These are phyloP conservation scores for Eueides isabella DNA, from an alignment of 1,140 invertebrate species.

Conservation along the genomic window DNA sequence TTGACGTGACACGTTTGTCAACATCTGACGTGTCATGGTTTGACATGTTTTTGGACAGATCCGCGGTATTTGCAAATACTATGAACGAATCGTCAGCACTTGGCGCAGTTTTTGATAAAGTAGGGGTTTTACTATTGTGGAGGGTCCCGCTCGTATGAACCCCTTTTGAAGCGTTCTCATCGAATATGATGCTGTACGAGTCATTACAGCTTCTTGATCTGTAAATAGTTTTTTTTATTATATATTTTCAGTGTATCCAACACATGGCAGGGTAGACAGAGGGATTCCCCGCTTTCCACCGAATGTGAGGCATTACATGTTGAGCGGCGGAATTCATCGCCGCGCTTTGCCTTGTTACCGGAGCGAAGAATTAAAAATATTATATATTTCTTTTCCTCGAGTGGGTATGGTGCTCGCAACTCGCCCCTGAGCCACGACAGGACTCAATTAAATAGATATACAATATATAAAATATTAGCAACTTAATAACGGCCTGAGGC, in stretches of 20 bases:
- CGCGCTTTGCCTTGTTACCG: too few relatives aligned
- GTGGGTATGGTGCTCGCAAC: too few relatives aligned
- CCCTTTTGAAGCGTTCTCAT: conserved; percentile 55
- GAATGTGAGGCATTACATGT: too few relatives aligned
- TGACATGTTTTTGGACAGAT: conserved; percentile 37
- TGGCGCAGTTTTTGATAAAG: conserved; percentile 2
- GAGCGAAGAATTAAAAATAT: too few relatives aligned
- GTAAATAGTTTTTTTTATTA: not conserved
- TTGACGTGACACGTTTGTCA: not conserved
- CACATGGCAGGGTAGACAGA: too few relatives aligned
- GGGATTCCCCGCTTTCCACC: too few relatives aligned
- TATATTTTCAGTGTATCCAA: too few relatives aligned
- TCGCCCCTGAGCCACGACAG: too few relatives aligned
- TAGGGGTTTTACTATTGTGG: not conserved
- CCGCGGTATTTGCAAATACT: conserved; percentile 80
- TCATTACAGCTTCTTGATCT: conserved; percentile 78
- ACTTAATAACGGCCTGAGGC: too few relatives aligned
- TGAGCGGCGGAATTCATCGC: too few relatives aligned
- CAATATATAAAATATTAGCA: conserved; percentile 15
- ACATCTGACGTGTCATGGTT: conserved; percentile 22
- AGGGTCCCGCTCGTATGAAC: conserved; percentile 26
- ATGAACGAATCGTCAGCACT: conserved; percentile 83
- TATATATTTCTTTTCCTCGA: too few relatives aligned
- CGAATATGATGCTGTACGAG: conserved; percentile 74
- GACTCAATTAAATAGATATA: too few relatives aligned